Evolutionary conservation across 2,888 invertebrate genomes (phyloP).

Genomic region (Diogma glabrata): DNA sequence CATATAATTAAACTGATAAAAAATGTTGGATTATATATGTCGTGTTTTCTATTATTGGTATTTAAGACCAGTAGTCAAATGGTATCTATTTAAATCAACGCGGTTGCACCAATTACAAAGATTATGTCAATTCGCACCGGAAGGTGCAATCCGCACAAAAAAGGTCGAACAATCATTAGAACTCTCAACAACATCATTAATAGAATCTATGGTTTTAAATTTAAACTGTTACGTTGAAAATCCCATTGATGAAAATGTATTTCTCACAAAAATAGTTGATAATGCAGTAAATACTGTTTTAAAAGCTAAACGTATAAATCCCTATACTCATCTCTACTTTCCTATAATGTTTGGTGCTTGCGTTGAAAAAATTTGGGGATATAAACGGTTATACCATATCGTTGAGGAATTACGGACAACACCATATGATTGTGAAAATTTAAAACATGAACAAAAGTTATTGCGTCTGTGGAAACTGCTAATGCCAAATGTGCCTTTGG

Average conservation of each 20-base stretch:
- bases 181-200: constrained; percentile 53
- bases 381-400: constrained; percentile 56
- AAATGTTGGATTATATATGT: constrained; percentile 6
- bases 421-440: constrained; percentile 59
- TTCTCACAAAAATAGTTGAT: constrained; percentile 39
- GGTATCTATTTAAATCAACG: constrained; percentile 77
- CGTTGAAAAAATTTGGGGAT: constrained; percentile 78
- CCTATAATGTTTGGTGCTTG: constrained; percentile 60
- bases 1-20: no score
- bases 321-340: constrained; percentile 66
- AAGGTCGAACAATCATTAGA: constrained; percentile 66
- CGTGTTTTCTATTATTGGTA: constrained; percentile 41
- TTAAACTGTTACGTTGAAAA: constrained; percentile 41
- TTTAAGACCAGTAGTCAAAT: constrained; percentile 77
- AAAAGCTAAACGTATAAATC: constrained; percentile 67
- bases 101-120: constrained; percentile 84
- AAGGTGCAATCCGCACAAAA: constrained; percentile 58
- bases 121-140: constrained; percentile 73
- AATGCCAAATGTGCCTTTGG: constrained; percentile 61
- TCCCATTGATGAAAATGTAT: constrained; percentile 28
- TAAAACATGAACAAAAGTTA: constrained; percentile 68
- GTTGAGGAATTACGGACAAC: constrained; percentile 64
- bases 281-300: constrained; percentile 62
- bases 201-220: constrained; percentile 54
- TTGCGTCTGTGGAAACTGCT: constrained; percentile 66